Conservation (phyloP, 2,113 vertebrate species). For the Lutjanus erythropterus region DNA sequence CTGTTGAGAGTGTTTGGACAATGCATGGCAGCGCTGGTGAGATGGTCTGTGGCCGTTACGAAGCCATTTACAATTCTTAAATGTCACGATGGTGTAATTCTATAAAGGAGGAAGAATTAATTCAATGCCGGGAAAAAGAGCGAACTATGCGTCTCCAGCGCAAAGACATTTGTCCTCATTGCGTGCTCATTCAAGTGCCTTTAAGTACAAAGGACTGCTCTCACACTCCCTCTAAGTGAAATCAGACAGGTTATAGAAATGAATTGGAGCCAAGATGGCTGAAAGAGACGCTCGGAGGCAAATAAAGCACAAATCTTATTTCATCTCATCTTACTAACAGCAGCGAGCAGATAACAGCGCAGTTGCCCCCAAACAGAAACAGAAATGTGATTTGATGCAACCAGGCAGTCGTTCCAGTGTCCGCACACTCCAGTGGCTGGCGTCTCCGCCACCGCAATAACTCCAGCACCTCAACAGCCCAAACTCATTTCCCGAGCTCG, state of each 20-base stretch:
- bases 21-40: slow-evolving; percentile 26
- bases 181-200: slow-evolving; percentile 48
- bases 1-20: slow-evolving; percentile 57
- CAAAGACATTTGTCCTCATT: slow-evolving; percentile 44
- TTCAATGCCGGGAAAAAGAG: slow-evolving; percentile 21
- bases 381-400: slow-evolving; percentile 64
- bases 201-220: slow-evolving; percentile 51
- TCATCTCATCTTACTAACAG: slow-evolving; percentile 67
- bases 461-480: slow-evolving; percentile 22
- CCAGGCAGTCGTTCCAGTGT: slow-evolving; percentile 47
- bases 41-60: slow-evolving; percentile 18
- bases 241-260: slow-evolving; percentile 53
- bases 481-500: slow-evolving; percentile 49
- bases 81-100: slow-evolving; percentile 57
- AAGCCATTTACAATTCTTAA: slow-evolving; percentile 56
- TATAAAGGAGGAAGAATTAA: slow-evolving; percentile 31
- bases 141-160: not conserved
- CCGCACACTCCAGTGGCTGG: slow-evolving; percentile 50
- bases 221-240: slow-evolving; percentile 29
- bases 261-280: slow-evolving; percentile 47
- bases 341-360: slow-evolving; percentile 28
- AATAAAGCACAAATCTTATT: slow-evolving; percentile 66
- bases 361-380: slow-evolving; percentile 44
- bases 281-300: slow-evolving; percentile 61
- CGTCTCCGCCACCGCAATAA: slow-evolving; percentile 40